Conservation (phyloP, 2,888 invertebrate genomes). For the Calameuta filiformis region DNA sequence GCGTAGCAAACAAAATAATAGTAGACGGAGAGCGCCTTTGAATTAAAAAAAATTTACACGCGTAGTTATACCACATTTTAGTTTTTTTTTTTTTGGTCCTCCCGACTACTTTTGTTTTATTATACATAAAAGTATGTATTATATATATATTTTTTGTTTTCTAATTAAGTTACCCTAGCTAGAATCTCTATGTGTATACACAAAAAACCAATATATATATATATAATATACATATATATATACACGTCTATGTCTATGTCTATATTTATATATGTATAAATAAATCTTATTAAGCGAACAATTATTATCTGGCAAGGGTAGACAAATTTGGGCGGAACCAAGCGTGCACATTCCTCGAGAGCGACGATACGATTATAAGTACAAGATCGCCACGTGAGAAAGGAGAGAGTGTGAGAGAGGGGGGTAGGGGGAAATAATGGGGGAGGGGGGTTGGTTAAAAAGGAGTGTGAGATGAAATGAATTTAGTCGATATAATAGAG, state of each 20-base stretch:
- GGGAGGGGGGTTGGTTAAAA: not conserved
- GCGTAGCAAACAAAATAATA: not conserved
- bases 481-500: not conserved
- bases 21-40: not conserved
- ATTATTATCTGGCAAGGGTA: constrained; percentile 15
- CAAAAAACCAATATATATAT: constrained; percentile 16
- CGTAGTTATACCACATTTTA: not conserved
- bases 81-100: not conserved
- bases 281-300: constrained; percentile 18
- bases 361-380: constrained; percentile 51
- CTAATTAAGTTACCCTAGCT: not conserved
- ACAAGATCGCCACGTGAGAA: constrained; percentile 56
- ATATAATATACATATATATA: constrained; percentile 17
- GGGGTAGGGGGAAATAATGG: not conserved
- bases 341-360: constrained; percentile 64
- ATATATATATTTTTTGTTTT: not conserved
- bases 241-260: constrained; percentile 23
- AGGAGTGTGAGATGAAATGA: not conserved
- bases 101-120: not conserved
- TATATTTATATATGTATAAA: constrained; percentile 17
- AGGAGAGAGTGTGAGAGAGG: not conserved
- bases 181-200: not conserved
- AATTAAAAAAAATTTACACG: not conserved
- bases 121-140: not conserved
- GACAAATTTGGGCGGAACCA: constrained; percentile 14